Evolutionary conservation across 2,113 vertebrate genomes (phyloP), one percentile per base, ranked within the genome.

Genomic region (Siniperca knerii): DNA sequence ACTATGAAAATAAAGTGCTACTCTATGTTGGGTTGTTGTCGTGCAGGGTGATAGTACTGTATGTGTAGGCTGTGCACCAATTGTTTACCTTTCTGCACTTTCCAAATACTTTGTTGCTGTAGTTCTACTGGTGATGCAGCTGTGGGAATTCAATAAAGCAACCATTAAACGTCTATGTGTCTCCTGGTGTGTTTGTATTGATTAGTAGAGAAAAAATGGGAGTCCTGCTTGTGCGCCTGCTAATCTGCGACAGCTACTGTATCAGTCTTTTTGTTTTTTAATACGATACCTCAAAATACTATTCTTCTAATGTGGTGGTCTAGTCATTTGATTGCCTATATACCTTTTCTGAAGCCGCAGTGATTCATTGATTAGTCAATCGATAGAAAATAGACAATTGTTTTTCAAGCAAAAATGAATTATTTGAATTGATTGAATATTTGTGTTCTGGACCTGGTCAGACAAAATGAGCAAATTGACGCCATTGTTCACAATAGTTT

Each of bases 41-140:
- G 74, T 83, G 72, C 42, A 68, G 66, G 62, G 61, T 82, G 55
- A 68, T 87, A 46, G 37, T 81, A 62, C 70, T 48, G 52, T 62
- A 55, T 77, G 44, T 82, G 21, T 78, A 81, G 54, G 54, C 60
- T 83, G 81, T 92, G 80, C 84, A 84, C 29, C 29, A 84, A 62
- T 71, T 73, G 84, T 90, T 91, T 86, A 82, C 80, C 73, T 90
- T 89, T 87, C 44, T 92, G 92, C 88, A 88, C 89, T 87, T 92
- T 93, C 7, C 44, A 66, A 86, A 74, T 81, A 48, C 71, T 76
- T 2, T 89, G 77, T 88, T 75, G 86, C 80, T 87, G 79, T 88
- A 65, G 69, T 87, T 89, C 33, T 92, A 42, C 57, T 81, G 64
- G 50, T 90, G 65, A 82, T 77, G 76, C 89, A 80, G 89, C 82